A percentile compares a stretch with the other conserved stretches of the same genome.
Conservation (phyloP, 2,797 vertebrate species). For the Carduelis carduelis region DNA sequence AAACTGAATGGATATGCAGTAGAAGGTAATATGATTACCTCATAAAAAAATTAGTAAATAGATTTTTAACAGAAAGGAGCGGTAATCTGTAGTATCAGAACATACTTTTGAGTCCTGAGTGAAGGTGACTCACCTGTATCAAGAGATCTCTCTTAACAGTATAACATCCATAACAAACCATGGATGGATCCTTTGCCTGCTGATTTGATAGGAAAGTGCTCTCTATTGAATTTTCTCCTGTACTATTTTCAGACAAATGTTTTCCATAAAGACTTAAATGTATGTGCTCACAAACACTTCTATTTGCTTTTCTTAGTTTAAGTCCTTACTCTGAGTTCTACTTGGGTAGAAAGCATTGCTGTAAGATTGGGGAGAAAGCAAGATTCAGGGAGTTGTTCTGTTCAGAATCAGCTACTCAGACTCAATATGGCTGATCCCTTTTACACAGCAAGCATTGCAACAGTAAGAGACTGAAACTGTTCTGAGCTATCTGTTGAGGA, state of each 20-base stretch:
- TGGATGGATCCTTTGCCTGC: neutral
- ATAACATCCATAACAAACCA: rapidly evolving
- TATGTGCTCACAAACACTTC: neutral
- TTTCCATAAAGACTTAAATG: neutral
- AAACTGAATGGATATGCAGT: neutral
- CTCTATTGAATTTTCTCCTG: neutral
- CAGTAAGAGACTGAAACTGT: neutral
- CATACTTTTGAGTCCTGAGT: neutral
- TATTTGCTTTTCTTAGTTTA: neutral
- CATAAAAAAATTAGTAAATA: neutral
- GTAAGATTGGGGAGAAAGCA: neutral
- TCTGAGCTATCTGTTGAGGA: neutral
- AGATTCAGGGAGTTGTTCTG: neutral
- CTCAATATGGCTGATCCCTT: neutral
- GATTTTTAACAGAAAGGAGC: neutral
- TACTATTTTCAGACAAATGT: neutral
- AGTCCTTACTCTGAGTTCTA: neutral
- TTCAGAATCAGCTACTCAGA: neutral
- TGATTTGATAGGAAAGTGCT: neutral
- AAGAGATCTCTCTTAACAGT: neutral
- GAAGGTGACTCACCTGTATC: neutral
- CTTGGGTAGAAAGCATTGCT: neutral
- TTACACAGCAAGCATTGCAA: neutral
- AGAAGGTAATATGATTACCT: neutral
- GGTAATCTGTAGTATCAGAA: neutral